Evolutionary conservation across 1,140 invertebrate species (phyloP), one percentile per base, ranked within the genome.

Genomic region (Drosophila lini): DNA sequence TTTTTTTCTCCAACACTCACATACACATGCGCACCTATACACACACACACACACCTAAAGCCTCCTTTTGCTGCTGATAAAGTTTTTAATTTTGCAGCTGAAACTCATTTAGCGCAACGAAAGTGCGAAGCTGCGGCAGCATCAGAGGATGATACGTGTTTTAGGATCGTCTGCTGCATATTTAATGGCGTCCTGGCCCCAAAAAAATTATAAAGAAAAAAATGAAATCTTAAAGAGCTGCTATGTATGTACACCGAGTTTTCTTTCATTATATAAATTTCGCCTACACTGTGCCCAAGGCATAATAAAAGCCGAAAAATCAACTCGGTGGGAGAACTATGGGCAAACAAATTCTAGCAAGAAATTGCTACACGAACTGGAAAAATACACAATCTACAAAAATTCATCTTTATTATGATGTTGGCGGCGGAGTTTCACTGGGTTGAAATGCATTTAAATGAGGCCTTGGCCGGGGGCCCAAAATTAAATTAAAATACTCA

Each of bases 311-410:
- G 41, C 34, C 52, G 22, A 50, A 78, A 73, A 59, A 82, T 47
- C 76, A 80, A 78, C 73, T 71, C 36, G 45, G 44, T 71, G 57
- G 45, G 53, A 80, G 48, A 85, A 78, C 61, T 81, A 80, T 85
- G 78, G 59, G 32, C 74, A 86, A 81, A 85, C 74, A 67, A 52
- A 82, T 82, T 74, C 56, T 52, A 60, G 62, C 80, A 80, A 68
- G 73, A 89, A 78, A 89, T 82, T 80, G 84, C 77, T 56, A 34
- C 71, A 67, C 80, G 84, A 89, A 89, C 84, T 73, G 83, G 83
- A 88, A 89, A 86, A 88, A 88, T 88, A 88, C 84, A 88, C 83
- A 86, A 83, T 89, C 84, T 88, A 63, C 77, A 88, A 84, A 83
- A 89, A 83, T 83, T 88, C 80, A 80, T 88, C 83, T 78, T 89